Percentiles rank a stretch among this genome's conserved stretches.
phyloP scores from a whole-genome alignment of 2,797 vertebrate genomes.

The Pseudochirops cupreus region DNA sequence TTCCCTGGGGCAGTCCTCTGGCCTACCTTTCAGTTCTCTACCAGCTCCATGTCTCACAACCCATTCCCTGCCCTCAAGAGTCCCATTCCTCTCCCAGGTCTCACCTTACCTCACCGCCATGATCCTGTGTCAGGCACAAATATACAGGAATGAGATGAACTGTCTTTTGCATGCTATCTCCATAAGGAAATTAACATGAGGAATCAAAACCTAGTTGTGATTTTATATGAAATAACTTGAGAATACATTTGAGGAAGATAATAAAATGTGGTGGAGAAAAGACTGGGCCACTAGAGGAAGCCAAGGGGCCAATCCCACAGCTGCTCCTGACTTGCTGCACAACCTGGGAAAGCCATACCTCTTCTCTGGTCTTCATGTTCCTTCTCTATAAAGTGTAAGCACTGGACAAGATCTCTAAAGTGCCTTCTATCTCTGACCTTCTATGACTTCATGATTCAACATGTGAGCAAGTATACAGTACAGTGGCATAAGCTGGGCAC shows the following conservation, averaged over 20 bases:
- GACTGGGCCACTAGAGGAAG: not conserved
- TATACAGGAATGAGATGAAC: not conserved
- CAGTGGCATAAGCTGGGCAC: no score
- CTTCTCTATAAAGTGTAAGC: not conserved
- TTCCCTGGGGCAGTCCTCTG: not conserved
- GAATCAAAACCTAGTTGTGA: not conserved
- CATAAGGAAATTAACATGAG: not conserved
- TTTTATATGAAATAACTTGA: no score
- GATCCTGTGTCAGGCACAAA: not conserved
- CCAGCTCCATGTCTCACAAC: not conserved
- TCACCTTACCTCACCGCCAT: not conserved
- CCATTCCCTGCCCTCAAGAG: not conserved
- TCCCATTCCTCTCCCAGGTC: not conserved
- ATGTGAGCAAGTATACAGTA: not conserved
- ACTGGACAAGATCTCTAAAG: not conserved
- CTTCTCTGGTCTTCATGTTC: not conserved
- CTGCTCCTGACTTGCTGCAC: not conserved
- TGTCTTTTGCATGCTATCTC: not conserved
- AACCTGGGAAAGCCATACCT: not conserved
- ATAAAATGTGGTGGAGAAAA: not conserved
- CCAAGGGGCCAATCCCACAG: not conserved
- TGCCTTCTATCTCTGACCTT: not conserved
- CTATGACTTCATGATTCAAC: not conserved
- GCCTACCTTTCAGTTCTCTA: no score
- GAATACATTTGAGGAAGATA: not conserved